Conservation (phyloP, 2,888 invertebrate species). For the Platycheirus rosarum region DNA sequence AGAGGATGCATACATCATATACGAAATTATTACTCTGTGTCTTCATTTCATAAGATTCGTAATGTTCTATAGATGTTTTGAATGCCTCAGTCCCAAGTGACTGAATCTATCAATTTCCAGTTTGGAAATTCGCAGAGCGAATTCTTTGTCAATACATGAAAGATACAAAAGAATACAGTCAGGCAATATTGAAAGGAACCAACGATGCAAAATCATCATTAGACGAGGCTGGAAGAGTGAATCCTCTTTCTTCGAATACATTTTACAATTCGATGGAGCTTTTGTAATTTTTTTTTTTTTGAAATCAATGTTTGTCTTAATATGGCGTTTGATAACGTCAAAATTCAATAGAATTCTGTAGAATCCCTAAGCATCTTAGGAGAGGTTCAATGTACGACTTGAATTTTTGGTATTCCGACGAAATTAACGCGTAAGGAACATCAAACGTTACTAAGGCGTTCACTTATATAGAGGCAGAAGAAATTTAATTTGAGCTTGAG, state of each 20-base stretch:
- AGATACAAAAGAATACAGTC: neutral
- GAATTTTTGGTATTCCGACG: too few relatives aligned
- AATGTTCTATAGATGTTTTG: neutral
- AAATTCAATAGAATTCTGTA: neutral
- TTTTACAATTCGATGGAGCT: too few relatives aligned
- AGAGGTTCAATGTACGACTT: neutral
- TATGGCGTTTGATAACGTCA: too few relatives aligned
- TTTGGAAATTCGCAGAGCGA: neutral
- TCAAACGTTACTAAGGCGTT: too few relatives aligned
- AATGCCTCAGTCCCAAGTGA: slow-evolving; percentile 2
- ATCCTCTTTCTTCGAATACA: neutral
- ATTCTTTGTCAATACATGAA: neutral
- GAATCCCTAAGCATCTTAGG: too few relatives aligned
- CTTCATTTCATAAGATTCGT: neutral
- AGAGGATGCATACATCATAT: neutral
- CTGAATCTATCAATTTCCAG: slow-evolving; percentile 24
- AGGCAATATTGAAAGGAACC: neutral
- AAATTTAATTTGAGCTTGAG: too few relatives aligned
- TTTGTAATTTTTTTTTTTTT: too few relatives aligned
- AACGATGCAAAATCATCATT: neutral
- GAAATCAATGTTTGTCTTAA: too few relatives aligned
- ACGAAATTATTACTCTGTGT: slow-evolving; percentile 10
- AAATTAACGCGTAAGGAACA: too few relatives aligned
- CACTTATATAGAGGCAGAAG: too few relatives aligned
- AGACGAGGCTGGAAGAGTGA: neutral